These are phyloP conservation scores for Sebastes vulpes DNA, from an alignment of 2,797 vertebrate species.

Conservation along the genomic window DNA sequence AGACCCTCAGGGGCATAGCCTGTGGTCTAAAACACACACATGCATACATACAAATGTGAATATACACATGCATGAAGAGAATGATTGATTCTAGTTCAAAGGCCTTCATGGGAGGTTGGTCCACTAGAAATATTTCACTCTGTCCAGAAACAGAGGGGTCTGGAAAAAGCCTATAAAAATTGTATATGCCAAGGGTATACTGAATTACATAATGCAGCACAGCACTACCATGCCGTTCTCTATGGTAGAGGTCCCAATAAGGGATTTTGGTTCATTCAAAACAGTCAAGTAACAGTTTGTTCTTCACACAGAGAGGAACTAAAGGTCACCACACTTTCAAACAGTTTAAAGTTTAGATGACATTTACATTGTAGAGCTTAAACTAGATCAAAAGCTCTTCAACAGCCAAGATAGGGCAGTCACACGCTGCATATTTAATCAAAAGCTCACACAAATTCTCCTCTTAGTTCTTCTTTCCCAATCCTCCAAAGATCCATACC, in stretches of 20 bases:
- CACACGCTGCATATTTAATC: neutral
- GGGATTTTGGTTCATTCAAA: neutral
- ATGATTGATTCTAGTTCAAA: constrained; percentile 7
- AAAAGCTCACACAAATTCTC: neutral
- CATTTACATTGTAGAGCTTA: constrained; percentile 36
- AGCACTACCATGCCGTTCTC: neutral
- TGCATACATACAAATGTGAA: neutral
- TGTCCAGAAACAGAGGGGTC: neutral
- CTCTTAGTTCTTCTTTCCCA: neutral
- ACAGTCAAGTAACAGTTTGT: neutral
- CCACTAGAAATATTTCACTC: neutral
- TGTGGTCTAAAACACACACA: constrained; percentile 16
- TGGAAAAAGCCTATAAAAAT: neutral
- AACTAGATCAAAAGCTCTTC: constrained; percentile 16
- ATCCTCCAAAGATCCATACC: constrained; percentile 75
- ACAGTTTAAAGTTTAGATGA: constrained; percentile 10
- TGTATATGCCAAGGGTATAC: neutral
- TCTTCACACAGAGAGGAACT: constrained; percentile 4
- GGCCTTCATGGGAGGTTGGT: neutral
- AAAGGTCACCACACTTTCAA: constrained; percentile 36
- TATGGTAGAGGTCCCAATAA: neutral
- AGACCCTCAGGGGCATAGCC: constrained; percentile 6
- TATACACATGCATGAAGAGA: neutral
- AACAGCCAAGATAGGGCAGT: neutral
- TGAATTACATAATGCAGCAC: constrained; percentile 6